Evolutionary conservation across 2,113 vertebrate species (phyloP).

Genomic region (Cryptotis parvus): DNA sequence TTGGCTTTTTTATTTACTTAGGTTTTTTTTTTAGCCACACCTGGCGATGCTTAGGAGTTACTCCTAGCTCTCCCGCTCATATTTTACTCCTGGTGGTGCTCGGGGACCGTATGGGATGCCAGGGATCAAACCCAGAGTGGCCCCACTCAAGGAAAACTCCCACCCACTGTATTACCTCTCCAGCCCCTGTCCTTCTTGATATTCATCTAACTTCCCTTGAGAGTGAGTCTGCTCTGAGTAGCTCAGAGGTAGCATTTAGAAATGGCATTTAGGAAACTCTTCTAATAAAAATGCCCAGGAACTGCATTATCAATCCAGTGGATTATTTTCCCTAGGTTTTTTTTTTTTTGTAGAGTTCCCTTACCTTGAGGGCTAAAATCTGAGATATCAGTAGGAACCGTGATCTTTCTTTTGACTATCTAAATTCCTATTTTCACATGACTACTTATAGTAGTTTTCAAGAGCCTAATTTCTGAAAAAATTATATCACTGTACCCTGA

Average conservation of each 20-base stretch:
- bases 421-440: no score
- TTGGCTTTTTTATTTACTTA: no score
- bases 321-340: neutral
- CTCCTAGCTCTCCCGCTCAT: no score
- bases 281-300: slow-evolving; percentile 27
- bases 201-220: slow-evolving; percentile 18
- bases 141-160: no score
- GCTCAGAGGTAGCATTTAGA: slow-evolving; percentile 29
- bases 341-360: neutral
- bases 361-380: neutral
- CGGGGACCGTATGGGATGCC: no score
- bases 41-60: no score
- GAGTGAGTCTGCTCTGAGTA: neutral
- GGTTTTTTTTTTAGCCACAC: no score
- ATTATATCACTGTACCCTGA: neutral
- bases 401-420: neutral
- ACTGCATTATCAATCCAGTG: slow-evolving; percentile 17
- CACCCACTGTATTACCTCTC: no score
- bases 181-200: slow-evolving; percentile 25
- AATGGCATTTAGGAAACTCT: slow-evolving; percentile 46
- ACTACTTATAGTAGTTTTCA: neutral
- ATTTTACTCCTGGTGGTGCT: no score
- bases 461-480: neutral
- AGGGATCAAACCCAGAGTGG: no score
- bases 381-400: neutral